phyloP scores from a whole-genome alignment of 2,797 vertebrate species.

The Arrhamphus sclerolepis region DNA sequence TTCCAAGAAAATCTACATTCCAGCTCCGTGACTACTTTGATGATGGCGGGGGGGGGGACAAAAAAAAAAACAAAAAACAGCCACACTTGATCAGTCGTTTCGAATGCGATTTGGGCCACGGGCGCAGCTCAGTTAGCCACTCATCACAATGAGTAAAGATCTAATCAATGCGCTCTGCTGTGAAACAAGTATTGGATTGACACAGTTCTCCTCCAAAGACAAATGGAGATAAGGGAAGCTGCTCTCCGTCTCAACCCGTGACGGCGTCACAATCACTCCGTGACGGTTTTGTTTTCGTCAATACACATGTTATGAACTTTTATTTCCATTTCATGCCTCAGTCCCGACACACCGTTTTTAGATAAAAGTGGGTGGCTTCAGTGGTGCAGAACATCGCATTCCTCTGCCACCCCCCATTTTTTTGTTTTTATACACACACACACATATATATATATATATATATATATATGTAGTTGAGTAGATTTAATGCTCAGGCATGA shows the following conservation, averaged over 20 bases:
- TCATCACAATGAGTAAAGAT: constrained; percentile 69
- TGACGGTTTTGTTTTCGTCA: constrained; percentile 62
- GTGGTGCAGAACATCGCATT: constrained; percentile 58
- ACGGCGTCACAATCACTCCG: constrained; percentile 43
- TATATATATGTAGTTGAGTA: constrained; percentile 64
- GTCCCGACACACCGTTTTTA: constrained; percentile 63
- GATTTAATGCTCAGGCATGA: constrained; percentile 63
- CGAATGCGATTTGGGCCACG: constrained; percentile 61
- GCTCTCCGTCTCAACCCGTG: constrained; percentile 39
- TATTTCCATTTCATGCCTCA: constrained; percentile 71
- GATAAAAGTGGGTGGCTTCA: constrained; percentile 68
- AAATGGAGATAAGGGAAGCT: constrained; percentile 65
- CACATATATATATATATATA: too few relatives aligned
- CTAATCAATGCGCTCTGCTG: constrained; percentile 70
- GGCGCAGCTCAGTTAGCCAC: constrained; percentile 59
- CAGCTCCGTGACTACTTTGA: constrained; percentile 51
- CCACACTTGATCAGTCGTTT: constrained; percentile 56
- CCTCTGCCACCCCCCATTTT: too few relatives aligned
- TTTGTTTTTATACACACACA: too few relatives aligned
- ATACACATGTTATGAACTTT: constrained; percentile 65
- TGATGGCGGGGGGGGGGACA: too few relatives aligned
- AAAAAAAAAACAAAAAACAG: too few relatives aligned
- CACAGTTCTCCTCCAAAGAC: constrained; percentile 70
- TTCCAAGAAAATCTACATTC: constrained; percentile 54
- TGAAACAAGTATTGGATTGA: constrained; percentile 73